Evolutionary conservation across 2,888 invertebrate genomes (phyloP).

Genomic region (Chorisops tibialis): DNA sequence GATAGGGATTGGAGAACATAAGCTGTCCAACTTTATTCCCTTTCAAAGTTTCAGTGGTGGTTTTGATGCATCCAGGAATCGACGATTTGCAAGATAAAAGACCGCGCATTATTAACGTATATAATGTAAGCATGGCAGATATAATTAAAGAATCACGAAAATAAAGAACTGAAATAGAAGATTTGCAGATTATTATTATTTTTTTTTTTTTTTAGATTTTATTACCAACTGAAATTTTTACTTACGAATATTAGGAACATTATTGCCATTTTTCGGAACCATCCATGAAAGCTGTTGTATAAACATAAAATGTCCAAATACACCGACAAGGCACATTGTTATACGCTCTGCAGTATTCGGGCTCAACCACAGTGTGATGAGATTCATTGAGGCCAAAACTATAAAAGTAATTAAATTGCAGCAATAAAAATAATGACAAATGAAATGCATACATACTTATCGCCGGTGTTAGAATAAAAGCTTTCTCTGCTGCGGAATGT

Average conservation of each 20-base stretch:
- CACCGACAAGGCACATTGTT: constrained; percentile 57
- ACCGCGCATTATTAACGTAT: constrained; percentile 31
- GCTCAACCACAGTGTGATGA: constrained; percentile 58
- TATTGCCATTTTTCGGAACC: constrained; percentile 60
- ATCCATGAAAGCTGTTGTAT: constrained; percentile 60
- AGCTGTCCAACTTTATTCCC: constrained; percentile 33
- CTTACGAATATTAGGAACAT: constrained; percentile 59
- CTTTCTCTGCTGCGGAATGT: constrained; percentile 56
- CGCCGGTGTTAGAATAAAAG: constrained; percentile 33
- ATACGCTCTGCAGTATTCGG: constrained; percentile 59
- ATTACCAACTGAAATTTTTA: neutral
- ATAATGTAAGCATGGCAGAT: constrained; percentile 29
- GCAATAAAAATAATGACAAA: neutral
- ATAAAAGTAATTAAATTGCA: neutral
- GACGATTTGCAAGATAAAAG: constrained; percentile 19
- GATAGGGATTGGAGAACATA: constrained; percentile 32
- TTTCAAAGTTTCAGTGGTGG: constrained; percentile 23
- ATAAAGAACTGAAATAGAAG: constrained; percentile 35
- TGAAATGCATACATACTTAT: constrained; percentile 39
- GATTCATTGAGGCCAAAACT: constrained; percentile 59
- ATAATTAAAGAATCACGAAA: constrained; percentile 36
- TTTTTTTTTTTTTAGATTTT: neutral
- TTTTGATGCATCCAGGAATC: constrained; percentile 32
- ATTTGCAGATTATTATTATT: neutral
- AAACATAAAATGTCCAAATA: constrained; percentile 61